Evolutionary conservation across 2,113 vertebrate genomes (phyloP).

Genomic region (Eulemur macaco): DNA sequence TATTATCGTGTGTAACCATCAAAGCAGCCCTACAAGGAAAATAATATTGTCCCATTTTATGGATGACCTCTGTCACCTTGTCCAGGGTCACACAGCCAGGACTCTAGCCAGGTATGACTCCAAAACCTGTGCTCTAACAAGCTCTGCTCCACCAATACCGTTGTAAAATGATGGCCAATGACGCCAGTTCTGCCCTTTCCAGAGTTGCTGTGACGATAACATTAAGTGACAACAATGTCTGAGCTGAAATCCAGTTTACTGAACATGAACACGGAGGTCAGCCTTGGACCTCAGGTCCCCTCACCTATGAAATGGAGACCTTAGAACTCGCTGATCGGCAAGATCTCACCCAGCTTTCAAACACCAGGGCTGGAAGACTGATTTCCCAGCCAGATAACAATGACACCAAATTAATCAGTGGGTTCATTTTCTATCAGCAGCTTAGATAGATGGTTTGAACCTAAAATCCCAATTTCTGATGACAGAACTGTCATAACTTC

Average conservation of each 20-base stretch:
- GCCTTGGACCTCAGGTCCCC: not conserved
- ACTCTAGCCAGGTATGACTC: not conserved
- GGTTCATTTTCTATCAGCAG: conserved; percentile 1
- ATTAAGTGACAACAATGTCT: not conserved
- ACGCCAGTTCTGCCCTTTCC: not conserved
- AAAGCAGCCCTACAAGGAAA: not conserved
- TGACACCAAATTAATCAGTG: not conserved
- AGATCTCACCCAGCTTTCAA: not conserved
- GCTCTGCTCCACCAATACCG: not conserved
- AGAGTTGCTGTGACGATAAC: not conserved
- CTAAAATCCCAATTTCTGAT: not conserved
- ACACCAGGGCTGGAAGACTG: not conserved
- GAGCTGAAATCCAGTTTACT: not conserved
- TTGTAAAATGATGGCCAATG: not conserved
- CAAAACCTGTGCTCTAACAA: not conserved
- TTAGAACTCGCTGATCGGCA: not conserved
- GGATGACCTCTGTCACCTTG: not conserved
- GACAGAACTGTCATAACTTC: conserved; percentile 18
- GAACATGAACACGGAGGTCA: not conserved
- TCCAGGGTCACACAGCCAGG: not conserved
- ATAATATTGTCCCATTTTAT: not conserved
- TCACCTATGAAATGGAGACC: not conserved
- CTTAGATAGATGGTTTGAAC: not conserved
- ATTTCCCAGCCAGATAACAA: not conserved
- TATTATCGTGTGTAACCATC: not conserved